These are phyloP conservation scores for Alcis repandata DNA, from an alignment of 2,888 invertebrate species.

Conservation along the genomic window DNA sequence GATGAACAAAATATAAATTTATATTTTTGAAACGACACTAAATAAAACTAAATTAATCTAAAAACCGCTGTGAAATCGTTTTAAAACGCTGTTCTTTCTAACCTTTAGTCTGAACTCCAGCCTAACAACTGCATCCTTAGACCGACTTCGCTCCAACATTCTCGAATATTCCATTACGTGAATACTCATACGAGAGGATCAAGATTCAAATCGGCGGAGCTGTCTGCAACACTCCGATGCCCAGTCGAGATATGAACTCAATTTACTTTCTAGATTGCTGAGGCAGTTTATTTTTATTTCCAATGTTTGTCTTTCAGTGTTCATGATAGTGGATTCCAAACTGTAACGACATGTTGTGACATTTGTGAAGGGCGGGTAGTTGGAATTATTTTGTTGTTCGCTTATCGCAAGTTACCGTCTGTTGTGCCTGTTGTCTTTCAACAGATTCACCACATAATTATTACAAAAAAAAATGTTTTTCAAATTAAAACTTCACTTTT, in stretches of 20 bases:
- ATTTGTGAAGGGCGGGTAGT: not conserved
- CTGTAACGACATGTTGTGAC: conserved; percentile 9
- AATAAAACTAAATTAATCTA: no score
- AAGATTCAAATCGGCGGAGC: conserved; percentile 36
- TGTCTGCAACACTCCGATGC: conserved; percentile 39
- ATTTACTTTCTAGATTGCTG: conserved; percentile 38
- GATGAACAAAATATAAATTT: no score
- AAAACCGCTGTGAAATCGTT: no score
- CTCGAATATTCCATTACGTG: not conserved
- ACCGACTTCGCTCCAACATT: not conserved
- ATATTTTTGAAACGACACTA: no score
- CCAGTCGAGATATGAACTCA: conserved; percentile 38
- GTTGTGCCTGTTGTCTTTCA: no score
- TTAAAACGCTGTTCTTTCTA: no score
- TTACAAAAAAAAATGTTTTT: no score
- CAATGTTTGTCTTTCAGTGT: conserved; percentile 28
- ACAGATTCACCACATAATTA: no score
- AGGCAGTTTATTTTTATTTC: conserved; percentile 34
- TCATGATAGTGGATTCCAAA: conserved; percentile 7
- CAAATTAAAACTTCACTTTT: no score
- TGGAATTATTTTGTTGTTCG: not conserved
- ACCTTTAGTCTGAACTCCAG: no score
- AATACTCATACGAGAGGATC: conserved; percentile 9
- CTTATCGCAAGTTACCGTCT: not conserved
- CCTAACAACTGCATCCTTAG: not conserved